These are phyloP conservation scores for Eumaeus atala DNA, from an alignment of 1,140 invertebrate species.

Conservation along the genomic window DNA sequence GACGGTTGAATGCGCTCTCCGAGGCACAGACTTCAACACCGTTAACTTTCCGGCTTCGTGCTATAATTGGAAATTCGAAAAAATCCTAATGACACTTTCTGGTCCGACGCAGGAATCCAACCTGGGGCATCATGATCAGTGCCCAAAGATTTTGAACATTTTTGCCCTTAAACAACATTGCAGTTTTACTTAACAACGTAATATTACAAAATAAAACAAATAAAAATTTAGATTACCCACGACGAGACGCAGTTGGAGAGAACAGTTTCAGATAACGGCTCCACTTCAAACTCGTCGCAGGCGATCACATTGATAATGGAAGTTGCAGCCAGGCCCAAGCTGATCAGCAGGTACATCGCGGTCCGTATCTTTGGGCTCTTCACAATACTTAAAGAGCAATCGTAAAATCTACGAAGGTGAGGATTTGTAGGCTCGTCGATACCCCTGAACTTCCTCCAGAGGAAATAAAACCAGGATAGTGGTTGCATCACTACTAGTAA, in stretches of 20 bases:
- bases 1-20: no score
- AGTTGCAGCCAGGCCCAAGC: constrained; percentile 76
- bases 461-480: constrained; percentile 78
- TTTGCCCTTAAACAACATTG: no score
- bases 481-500: constrained; percentile 75
- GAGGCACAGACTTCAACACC: no score
- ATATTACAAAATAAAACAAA: constrained; percentile 20
- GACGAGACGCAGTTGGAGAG: constrained; percentile 75
- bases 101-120: no score
- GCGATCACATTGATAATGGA: constrained; percentile 78
- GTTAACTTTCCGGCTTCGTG: no score
- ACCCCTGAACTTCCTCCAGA: constrained; percentile 76
- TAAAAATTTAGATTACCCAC: constrained; percentile 75
- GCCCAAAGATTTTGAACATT: no score
- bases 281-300: constrained; percentile 43
- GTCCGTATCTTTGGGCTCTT: constrained; percentile 78
- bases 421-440: constrained; percentile 57
- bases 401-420: constrained; percentile 61
- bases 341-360: constrained; percentile 79
- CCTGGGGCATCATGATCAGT: no score
- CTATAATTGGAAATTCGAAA: no score
- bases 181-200: no score
- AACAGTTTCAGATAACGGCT: constrained; percentile 32
- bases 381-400: constrained; percentile 74
- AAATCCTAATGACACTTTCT: no score